Evolutionary conservation across 2,888 invertebrate genomes (phyloP), one percentile per base, ranked within the genome.

Genomic region (Acrobeloides nanus): DNA sequence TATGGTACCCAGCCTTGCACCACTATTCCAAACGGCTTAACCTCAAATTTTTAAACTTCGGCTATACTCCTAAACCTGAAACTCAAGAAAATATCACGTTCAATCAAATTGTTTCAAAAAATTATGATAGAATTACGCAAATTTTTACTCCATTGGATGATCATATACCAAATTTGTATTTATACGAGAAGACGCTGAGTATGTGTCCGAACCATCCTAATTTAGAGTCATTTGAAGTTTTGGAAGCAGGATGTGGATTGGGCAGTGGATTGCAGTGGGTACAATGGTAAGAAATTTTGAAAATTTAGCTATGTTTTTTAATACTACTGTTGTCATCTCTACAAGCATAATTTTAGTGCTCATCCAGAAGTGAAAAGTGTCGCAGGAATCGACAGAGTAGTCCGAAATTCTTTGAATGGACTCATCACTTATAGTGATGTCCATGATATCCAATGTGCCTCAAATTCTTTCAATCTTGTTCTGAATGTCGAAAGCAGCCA

Each of bases 221-320:
- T 15, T 53, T 67, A 27, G 32, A 44, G 3, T 40, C 47, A n/a
- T 26, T 56, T 7, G 46, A 49, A 5, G 25, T 67, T n/a, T 44
- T 63, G 33, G 67, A 67, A 50, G 58, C 67, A 15, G 64, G 66
- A 32, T 67, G 66, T 46, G 67, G 67, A 25, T 54, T 61, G 33
- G 66, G 64, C n/a, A 46, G 55, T 18, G 62, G 65, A 0, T 20
- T 67, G 1, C 46, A 60, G 29, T 64, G 62, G 64, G 61, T 67
- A 3, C 46, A 51, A 45, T 51, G 46, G 65, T 64, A 31, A 12
- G 48, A 17, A 44, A 43, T 4, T 10, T 12, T 12, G 33, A 23
- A 39, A 8, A 38, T 40, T 10, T 8, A 38, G 4, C 38, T n/a
- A n/a, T n/a, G n/a, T n/a, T n/a, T n/a, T n/a, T n/a, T n/a, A n/a